Percentiles rank a stretch among this genome's conserved stretches.
Conservation (phyloP, 1,140 invertebrate genomes). For the Saccostrea glomerata region DNA sequence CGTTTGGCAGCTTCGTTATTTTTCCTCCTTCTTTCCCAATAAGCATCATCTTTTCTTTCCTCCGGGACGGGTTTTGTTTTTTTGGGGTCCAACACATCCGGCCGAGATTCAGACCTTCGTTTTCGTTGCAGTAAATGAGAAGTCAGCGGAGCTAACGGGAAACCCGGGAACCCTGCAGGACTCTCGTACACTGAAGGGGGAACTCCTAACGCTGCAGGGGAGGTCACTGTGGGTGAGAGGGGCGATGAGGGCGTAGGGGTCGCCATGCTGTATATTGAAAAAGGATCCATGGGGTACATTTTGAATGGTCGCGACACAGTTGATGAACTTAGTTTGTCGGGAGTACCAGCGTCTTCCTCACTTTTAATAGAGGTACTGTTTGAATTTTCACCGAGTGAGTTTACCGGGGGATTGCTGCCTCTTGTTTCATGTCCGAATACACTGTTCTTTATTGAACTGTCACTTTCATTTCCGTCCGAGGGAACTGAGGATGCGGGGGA, state of each 20-base stretch:
- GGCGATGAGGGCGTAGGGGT: constrained; percentile 52
- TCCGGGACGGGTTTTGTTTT: constrained; percentile 72
- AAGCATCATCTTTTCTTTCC: constrained; percentile 87
- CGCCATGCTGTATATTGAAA: constrained; percentile 52
- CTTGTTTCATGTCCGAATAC: constrained; percentile 46
- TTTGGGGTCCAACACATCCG: constrained; percentile 56
- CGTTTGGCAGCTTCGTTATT: constrained; percentile 98
- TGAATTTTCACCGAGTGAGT: constrained; percentile 41
- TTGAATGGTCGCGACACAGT: constrained; percentile 61
- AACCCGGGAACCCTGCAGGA: constrained; percentile 60
- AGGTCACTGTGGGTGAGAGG: constrained; percentile 49
- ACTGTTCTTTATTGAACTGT: constrained; percentile 44
- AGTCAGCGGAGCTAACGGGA: constrained; percentile 69
- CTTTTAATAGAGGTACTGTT: constrained; percentile 51
- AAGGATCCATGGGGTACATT: constrained; percentile 62
- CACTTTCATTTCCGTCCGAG: constrained; percentile 63
- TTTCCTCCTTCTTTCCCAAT: constrained; percentile 92
- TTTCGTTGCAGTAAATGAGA: constrained; percentile 74
- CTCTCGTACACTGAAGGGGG: constrained; percentile 64
- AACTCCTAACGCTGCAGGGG: constrained; percentile 49
- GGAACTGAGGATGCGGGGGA: constrained; percentile 45
- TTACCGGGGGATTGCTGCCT: constrained; percentile 42
- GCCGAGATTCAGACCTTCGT: constrained; percentile 60
- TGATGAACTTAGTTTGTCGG: constrained; percentile 40
- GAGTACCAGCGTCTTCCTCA: constrained; percentile 38